These are phyloP conservation scores for Sebastes hubbsi DNA, from an alignment of 2,797 vertebrate species.

Conservation along the genomic window DNA sequence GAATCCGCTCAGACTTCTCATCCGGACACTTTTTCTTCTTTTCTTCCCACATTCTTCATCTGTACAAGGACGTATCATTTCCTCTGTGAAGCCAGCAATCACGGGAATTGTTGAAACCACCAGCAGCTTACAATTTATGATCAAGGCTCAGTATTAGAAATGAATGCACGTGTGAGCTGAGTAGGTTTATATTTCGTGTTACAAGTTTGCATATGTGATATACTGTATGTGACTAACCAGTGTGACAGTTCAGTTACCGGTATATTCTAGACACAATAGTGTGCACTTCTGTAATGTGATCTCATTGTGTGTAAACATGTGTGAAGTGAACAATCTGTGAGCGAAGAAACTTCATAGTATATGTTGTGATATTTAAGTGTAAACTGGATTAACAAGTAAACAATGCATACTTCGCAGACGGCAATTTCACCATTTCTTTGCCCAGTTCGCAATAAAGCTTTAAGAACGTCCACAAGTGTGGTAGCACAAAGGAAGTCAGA, in stretches of 20 bases:
- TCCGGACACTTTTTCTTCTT: constrained; percentile 66
- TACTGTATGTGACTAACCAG: constrained; percentile 33
- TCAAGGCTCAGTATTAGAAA: constrained; percentile 56
- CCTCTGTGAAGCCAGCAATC: constrained; percentile 71
- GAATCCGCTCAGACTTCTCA: constrained; percentile 59
- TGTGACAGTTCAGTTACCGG: constrained; percentile 34
- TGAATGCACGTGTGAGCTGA: constrained; percentile 50
- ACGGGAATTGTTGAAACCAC: constrained; percentile 64
- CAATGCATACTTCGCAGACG: constrained; percentile 6
- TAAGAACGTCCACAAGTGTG: constrained; percentile 26
- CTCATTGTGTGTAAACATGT: constrained; percentile 26
- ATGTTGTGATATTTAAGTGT: constrained; percentile 39
- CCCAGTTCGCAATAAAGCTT: constrained; percentile 36
- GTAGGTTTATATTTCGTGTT: constrained; percentile 41
- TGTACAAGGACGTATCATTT: constrained; percentile 50
- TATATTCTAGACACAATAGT: constrained; percentile 37
- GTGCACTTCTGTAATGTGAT: constrained; percentile 20
- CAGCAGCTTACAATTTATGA: constrained; percentile 63
- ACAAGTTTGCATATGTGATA: constrained; percentile 34
- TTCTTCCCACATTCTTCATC: constrained; percentile 71
- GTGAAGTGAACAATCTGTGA: constrained; percentile 58
- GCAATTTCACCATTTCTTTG: constrained; percentile 34
- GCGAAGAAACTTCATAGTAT: constrained; percentile 47
- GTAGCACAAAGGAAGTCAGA: constrained; percentile 52
- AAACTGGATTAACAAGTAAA: constrained; percentile 23